phyloP scores from a whole-genome alignment of 2,888 invertebrate genomes.

The Cheilosia scutellata region DNA sequence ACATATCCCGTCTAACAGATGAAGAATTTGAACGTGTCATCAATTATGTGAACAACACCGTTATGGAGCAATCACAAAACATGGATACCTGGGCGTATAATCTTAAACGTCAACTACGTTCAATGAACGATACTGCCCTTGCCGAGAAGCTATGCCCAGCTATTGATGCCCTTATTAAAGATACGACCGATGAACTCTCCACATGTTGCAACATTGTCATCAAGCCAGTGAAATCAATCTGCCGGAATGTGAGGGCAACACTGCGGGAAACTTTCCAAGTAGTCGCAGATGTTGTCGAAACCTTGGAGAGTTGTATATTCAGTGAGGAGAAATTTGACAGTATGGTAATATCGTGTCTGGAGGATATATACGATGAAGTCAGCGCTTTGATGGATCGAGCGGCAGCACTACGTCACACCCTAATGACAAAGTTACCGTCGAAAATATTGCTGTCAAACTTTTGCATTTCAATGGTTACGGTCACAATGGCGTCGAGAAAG shows the following conservation, averaged over 20 bases:
- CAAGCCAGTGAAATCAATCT: constrained; percentile 79
- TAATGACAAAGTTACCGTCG: constrained; percentile 77
- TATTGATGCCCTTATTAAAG: constrained; percentile 78
- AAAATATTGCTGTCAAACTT: constrained; percentile 79
- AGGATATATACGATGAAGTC: constrained; percentile 78
- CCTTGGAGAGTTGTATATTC: constrained; percentile 78
- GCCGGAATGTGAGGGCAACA: constrained; percentile 77
- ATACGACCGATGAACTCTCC: constrained; percentile 77
- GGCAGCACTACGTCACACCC: constrained; percentile 74
- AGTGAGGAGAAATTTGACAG: constrained; percentile 77
- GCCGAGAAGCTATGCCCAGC: constrained; percentile 78
- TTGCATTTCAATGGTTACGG: constrained; percentile 79
- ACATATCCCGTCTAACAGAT: constrained; percentile 76
- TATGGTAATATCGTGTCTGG: constrained; percentile 76
- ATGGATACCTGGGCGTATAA: constrained; percentile 78
- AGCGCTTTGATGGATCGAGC: constrained; percentile 76
- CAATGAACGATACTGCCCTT: constrained; percentile 76
- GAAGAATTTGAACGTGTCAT: constrained; percentile 77
- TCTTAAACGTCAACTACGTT: constrained; percentile 77
- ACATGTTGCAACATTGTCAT: constrained; percentile 80
- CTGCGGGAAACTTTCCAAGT: constrained; percentile 77
- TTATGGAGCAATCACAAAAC: constrained; percentile 78
- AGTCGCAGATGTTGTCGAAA: constrained; percentile 78
- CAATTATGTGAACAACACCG: constrained; percentile 78
- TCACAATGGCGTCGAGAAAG: constrained; percentile 77